Base-by-base conservation (phyloP, 2,797 vertebrate species). In the Tachyglossus aculeatus region DNA sequence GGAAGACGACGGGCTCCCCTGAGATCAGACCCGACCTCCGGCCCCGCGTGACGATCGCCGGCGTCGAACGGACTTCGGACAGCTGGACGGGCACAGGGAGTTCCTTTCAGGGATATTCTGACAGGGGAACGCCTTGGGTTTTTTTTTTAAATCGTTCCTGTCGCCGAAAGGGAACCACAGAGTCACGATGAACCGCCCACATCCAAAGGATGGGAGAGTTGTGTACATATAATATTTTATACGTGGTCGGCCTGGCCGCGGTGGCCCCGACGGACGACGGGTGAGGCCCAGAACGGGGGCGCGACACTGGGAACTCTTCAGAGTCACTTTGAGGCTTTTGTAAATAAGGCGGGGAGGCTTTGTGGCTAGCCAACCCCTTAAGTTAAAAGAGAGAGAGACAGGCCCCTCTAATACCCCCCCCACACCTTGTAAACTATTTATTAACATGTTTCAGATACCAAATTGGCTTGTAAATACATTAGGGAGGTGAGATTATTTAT, bases 1-100 rank as follows among this genome's bases (percentile, higher is more conserved):
- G 88, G 97, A 98, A 90, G 98, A 99, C 57, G 97, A 99, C 18
- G 96, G 96, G 83, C 93, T 98, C 86, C 98, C 97, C 65, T 99
- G 94, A 98, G 91, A 94, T 90, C 68, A 85, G 82, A 81, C 80
- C 71, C 65, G 78, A 33, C 5, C 58, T 65, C 72, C 62, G 56
- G 70, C 71, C 74, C 78, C 74, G 58, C 16, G 71, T 74, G 1
- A 58, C 69, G 39, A 83, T 82, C 83, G 67, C 69, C 25, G 67
- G 71, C 82, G 86, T 57, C 64, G 71, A 81, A 86, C 77, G 44
- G 77, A 45, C 71, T 88, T 54, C 84, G 88, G 81, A 19, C 61
- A 74, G 75, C 41, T 71, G 75, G 61, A 47, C 73, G 78, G 62
- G 69, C 37, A 63, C 48, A 52, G 71, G 78, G 21, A n/a, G 81